Conservation (phyloP, 2,113 vertebrate genomes). For the Hippocampus barbouri region DNA sequence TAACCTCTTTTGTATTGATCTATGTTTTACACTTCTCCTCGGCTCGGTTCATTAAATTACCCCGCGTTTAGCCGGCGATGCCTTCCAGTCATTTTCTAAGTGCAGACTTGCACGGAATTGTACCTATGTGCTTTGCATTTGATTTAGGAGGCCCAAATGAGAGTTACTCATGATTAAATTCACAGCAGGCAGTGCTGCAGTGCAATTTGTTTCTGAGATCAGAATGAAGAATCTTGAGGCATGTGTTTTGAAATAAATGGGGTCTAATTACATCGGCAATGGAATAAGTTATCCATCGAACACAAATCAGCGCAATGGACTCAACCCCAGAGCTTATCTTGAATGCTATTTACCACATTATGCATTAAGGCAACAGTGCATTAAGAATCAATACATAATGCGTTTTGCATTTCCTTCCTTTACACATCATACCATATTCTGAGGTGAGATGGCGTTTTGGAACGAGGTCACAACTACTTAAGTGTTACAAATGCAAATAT, state of each 20-base stretch:
- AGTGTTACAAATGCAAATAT: not conserved
- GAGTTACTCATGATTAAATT: constrained; percentile 39
- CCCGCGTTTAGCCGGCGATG: constrained; percentile 1
- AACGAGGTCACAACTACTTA: not conserved
- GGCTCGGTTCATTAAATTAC: constrained; percentile 3
- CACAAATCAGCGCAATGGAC: constrained; percentile 22
- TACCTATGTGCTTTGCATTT: constrained; percentile 32
- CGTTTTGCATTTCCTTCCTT: constrained; percentile 16
- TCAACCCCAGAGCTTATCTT: constrained; percentile 20
- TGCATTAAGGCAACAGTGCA: constrained; percentile 31
- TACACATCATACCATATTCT: not conserved
- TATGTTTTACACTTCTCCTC: not conserved
- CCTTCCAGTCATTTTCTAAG: constrained; percentile 5
- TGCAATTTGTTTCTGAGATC: constrained; percentile 26
- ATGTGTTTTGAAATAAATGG: constrained; percentile 44
- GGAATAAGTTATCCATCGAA: constrained; percentile 44
- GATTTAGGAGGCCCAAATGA: constrained; percentile 30
- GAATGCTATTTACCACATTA: constrained; percentile 31
- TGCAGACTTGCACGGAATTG: not conserved
- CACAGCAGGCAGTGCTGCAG: constrained; percentile 25
- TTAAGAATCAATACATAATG: constrained; percentile 36
- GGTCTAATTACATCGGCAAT: constrained; percentile 43
- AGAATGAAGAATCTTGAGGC: constrained; percentile 34
- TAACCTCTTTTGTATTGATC: constrained; percentile 1
- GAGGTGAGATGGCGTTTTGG: not conserved